phyloP scores from a whole-genome alignment of 64 coral and sea anemone species.

The Stichodactyla mertensii region DNA sequence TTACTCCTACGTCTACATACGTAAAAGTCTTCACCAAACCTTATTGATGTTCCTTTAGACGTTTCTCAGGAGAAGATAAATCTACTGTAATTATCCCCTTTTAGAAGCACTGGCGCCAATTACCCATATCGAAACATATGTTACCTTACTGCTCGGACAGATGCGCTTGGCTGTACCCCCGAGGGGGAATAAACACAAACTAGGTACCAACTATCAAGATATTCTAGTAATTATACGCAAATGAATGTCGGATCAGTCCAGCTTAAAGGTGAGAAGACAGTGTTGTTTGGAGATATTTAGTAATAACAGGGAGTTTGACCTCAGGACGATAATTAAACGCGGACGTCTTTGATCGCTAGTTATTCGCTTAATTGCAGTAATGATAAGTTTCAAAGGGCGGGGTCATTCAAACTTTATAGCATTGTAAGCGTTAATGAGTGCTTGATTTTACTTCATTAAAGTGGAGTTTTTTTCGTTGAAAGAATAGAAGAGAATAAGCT shows the following conservation, averaged over 20 bases:
- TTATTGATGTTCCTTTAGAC: not conserved
- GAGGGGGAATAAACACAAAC: not conserved
- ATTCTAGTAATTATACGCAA: constrained; percentile 17
- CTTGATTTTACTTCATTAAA: not conserved
- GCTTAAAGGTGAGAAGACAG: constrained; percentile 17
- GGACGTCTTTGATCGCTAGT: not conserved
- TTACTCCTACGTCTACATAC: not conserved
- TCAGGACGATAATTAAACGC: not conserved
- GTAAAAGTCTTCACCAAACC: not conserved
- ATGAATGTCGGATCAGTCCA: not conserved
- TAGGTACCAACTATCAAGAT: not conserved
- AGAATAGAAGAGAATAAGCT: not conserved
- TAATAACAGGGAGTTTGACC: constrained; percentile 16
- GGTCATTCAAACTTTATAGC: not conserved
- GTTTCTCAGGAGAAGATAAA: not conserved
- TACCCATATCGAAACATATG: not conserved
- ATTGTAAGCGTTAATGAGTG: constrained; percentile 12
- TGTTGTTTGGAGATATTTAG: constrained; percentile 12
- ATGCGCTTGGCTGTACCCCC: not conserved
- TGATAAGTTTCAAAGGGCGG: constrained; percentile 20
- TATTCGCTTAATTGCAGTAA: constrained; percentile 11
- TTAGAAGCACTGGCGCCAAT: constrained; percentile 11
- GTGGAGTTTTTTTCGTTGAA: not conserved
- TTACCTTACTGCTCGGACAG: not conserved
- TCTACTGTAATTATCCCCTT: constrained; percentile 3